phyloP scores from a whole-genome alignment of 2,113 vertebrate genomes.

The Phyllostomus hastatus region DNA sequence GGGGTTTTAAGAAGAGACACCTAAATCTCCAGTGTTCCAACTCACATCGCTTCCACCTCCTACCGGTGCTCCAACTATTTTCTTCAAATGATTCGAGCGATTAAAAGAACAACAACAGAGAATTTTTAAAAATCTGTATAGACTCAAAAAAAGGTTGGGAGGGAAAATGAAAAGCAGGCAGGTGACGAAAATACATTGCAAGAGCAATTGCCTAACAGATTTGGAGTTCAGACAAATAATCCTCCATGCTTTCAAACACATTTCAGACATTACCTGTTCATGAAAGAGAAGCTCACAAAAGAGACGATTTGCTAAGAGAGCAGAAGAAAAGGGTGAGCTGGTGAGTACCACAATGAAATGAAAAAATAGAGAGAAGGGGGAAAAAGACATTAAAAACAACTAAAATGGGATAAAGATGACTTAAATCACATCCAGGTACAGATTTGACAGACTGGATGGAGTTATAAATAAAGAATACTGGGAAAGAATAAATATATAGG shows the following conservation, averaged over 20 bases:
- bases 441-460: background rate
- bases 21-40: background rate
- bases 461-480: background rate
- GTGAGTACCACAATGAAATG: background rate
- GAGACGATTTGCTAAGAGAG: background rate
- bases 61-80: background rate
- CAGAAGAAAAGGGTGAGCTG: background rate
- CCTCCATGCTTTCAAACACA: background rate
- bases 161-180: background rate
- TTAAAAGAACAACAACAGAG: background rate
- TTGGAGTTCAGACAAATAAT: background rate
- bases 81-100: background rate
- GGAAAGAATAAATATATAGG: background rate
- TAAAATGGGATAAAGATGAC: background rate
- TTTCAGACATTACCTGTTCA: background rate
- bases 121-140: background rate
- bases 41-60: background rate
- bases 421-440: constrained; percentile 23
- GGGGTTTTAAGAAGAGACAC: background rate
- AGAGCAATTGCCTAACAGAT: background rate
- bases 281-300: background rate
- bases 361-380: background rate
- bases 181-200: background rate
- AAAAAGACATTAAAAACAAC: background rate
- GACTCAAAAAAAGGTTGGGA: background rate